phyloP scores from a whole-genome alignment of 2,113 vertebrate species.

The Myodes glareolus region DNA sequence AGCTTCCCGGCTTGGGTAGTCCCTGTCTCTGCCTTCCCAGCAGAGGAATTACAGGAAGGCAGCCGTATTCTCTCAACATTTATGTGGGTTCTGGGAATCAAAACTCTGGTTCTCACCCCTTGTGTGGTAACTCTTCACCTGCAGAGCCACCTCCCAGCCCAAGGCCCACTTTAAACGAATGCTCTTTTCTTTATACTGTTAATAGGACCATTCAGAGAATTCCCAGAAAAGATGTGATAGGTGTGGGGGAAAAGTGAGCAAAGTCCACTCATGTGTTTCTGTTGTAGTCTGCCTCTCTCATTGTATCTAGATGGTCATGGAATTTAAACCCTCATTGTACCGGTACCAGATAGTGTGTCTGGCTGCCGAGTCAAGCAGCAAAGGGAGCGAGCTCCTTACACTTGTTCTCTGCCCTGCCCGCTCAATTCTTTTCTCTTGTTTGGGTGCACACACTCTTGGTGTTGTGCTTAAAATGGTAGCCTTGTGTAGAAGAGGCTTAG shows the following conservation, averaged over 20 bases:
- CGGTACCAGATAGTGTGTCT: background rate
- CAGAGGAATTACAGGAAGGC: background rate
- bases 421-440: background rate
- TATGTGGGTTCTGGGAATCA: background rate
- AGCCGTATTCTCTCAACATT: background rate
- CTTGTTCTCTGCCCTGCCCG: fast-evolving
- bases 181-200: background rate
- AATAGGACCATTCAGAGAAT: background rate
- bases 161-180: background rate
- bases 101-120: background rate
- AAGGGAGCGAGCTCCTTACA: background rate
- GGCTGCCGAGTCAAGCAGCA: background rate
- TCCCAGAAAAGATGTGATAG: background rate
- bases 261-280: background rate
- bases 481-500: background rate
- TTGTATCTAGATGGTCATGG: background rate
- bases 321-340: background rate
- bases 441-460: background rate
- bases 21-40: background rate
- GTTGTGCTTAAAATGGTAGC: background rate
- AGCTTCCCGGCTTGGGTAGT: fast-evolving
- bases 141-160: background rate
- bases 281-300: background rate
- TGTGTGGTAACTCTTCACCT: background rate
- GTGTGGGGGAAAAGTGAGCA: background rate